phyloP scores from a whole-genome alignment of 2,797 vertebrate species.

The Mallotus villosus region DNA sequence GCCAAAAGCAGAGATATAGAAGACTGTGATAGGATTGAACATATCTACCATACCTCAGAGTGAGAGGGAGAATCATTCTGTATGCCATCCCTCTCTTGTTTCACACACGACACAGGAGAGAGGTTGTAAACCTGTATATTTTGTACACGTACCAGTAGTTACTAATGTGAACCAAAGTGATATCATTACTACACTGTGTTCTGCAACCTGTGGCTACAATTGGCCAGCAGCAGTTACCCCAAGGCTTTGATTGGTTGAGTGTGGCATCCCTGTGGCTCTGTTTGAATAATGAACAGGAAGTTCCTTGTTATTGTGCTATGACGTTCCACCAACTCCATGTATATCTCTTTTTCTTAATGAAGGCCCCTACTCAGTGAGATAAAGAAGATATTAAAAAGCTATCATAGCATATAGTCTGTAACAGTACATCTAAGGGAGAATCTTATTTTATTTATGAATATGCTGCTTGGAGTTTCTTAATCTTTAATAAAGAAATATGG shows the following conservation, averaged over 20 bases:
- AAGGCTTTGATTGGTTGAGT: conserved; percentile 31
- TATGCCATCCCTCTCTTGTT: conserved; percentile 14
- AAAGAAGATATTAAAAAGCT: conserved; percentile 10
- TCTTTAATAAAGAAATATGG: conserved; percentile 82
- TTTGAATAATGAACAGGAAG: conserved; percentile 20
- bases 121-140: conserved; percentile 45
- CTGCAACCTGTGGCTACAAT: conserved; percentile 37
- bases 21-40: conserved; percentile 14
- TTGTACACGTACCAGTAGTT: conserved; percentile 55
- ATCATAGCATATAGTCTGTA: conserved; percentile 54
- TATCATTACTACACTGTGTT: conserved; percentile 57
- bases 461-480: conserved; percentile 82
- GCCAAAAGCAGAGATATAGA: neutral
- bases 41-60: conserved; percentile 17
- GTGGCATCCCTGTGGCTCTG: conserved; percentile 1
- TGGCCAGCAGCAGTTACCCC: conserved; percentile 16
- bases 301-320: conserved; percentile 25
- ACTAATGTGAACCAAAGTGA: conserved; percentile 58
- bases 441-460: conserved; percentile 79
- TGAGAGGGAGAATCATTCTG: conserved; percentile 3
- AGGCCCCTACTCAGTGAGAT: conserved; percentile 27
- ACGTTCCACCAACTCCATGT: conserved; percentile 40
- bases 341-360: conserved; percentile 27
- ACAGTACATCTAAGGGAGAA: conserved; percentile 64
- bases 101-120: conserved; percentile 11